Conservation (phyloP, 2,113 vertebrate genomes). For the Heteronetta atricapilla region DNA sequence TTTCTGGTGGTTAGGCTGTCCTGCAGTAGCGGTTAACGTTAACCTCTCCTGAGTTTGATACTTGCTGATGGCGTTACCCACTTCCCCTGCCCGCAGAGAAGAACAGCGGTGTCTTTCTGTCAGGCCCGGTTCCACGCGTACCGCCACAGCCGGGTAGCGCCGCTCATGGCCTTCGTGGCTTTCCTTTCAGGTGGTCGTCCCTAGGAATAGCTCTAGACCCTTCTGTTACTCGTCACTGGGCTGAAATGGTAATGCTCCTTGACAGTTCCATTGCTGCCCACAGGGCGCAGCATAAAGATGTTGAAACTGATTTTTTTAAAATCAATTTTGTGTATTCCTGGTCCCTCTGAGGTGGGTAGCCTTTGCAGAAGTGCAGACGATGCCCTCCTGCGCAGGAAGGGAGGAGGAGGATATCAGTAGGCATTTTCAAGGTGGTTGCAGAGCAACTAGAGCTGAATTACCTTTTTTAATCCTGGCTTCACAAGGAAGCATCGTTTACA, state of each 20-base stretch:
- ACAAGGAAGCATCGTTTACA: not conserved
- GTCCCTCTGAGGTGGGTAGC: not conserved
- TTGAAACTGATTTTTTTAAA: not conserved
- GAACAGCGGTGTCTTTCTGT: not conserved
- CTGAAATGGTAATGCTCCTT: not conserved
- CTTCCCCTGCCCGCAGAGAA: not conserved
- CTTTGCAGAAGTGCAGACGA: not conserved
- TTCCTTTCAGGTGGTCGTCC: slow-evolving; percentile 17
- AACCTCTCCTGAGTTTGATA: not conserved
- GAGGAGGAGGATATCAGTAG: not conserved
- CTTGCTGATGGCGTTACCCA: not conserved
- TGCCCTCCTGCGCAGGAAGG: not conserved
- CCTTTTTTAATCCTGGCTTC: not conserved
- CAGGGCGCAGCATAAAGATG: slow-evolving; percentile 1
- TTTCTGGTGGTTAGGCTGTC: not conserved
- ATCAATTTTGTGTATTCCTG: not conserved
- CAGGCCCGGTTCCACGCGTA: not conserved
- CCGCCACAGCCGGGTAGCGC: not conserved
- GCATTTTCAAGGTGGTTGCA: not conserved
- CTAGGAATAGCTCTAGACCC: slow-evolving; percentile 21
- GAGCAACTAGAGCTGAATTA: not conserved
- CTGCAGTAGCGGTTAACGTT: not conserved
- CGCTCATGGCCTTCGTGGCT: not conserved
- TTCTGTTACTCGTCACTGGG: not conserved
- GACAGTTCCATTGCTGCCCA: slow-evolving; percentile 18